Conservation (phyloP, 2,888 invertebrate species). For the Linnaemya vulpina region DNA sequence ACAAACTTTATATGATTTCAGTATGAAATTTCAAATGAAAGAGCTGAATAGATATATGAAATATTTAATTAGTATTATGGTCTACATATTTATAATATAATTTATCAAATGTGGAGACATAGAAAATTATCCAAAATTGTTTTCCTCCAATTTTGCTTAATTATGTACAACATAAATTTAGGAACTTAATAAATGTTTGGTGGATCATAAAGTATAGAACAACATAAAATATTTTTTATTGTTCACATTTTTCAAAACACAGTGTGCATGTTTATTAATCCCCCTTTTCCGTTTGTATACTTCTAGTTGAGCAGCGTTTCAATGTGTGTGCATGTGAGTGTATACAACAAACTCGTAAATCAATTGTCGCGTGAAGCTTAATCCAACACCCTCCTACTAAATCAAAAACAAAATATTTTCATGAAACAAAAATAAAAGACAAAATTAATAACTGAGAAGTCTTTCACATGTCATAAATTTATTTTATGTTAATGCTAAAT, state of each 20-base stretch:
- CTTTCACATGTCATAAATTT: conserved; percentile 66
- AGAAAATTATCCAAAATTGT: not conserved
- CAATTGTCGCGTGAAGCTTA: conserved; percentile 64
- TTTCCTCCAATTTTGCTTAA: conserved; percentile 24
- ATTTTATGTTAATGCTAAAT: conserved; percentile 48
- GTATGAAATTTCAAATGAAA: too few species aligned
- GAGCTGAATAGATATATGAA: not conserved
- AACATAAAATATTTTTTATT: conserved; percentile 39
- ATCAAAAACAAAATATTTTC: conserved; percentile 41
- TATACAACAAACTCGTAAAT: conserved; percentile 60
- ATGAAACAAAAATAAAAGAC: conserved; percentile 40
- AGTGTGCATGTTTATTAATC: conserved; percentile 40
- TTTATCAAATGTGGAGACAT: not conserved
- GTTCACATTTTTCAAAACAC: conserved; percentile 21
- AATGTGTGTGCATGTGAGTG: conserved; percentile 47
- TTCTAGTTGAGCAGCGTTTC: conserved; percentile 1
- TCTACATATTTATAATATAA: not conserved
- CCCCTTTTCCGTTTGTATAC: conserved; percentile 57
- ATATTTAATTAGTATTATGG: not conserved
- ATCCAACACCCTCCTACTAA: conserved; percentile 45
- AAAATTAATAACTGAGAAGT: conserved; percentile 32
- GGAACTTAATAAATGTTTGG: conserved; percentile 49
- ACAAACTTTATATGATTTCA: too few species aligned
- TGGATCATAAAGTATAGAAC: conserved; percentile 29
- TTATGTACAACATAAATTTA: conserved; percentile 56